These are phyloP conservation scores for Meda fulgida DNA, from an alignment of 2,797 vertebrate genomes.

Conservation along the genomic window DNA sequence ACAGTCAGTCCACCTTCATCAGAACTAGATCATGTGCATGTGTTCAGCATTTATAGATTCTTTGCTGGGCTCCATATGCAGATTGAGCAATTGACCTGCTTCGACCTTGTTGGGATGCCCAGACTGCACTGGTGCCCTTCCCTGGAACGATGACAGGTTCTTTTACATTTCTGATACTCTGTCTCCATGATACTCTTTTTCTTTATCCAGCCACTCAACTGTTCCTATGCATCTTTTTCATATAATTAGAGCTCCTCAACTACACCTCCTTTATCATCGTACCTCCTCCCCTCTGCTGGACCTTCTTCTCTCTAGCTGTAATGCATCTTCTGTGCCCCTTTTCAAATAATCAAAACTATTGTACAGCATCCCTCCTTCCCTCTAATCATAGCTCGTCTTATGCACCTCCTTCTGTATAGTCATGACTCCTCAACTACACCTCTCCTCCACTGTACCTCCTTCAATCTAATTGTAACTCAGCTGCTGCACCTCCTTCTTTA, in stretches of 20 bases:
- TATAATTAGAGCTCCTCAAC: not conserved
- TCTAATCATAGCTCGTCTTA: not conserved
- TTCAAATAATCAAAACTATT: not conserved
- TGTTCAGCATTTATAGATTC: constrained; percentile 38
- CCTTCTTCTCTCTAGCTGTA: not conserved
- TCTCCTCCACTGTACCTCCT: not conserved
- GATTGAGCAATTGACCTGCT: constrained; percentile 23
- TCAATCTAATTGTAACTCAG: not conserved
- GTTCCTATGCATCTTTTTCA: not conserved
- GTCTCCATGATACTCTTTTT: constrained; percentile 52
- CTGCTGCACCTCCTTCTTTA: not conserved
- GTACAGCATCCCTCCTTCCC: not conserved
- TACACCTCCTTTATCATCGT: not conserved
- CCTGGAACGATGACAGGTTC: constrained; percentile 26
- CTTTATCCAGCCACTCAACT: not conserved
- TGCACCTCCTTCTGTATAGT: not conserved
- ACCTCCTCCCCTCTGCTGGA: not conserved
- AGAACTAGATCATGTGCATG: constrained; percentile 19
- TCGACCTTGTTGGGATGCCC: constrained; percentile 25
- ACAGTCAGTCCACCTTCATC: constrained; percentile 15
- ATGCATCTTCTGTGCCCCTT: not conserved
- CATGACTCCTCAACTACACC: not conserved
- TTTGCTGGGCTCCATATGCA: constrained; percentile 2
- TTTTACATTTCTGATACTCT: not conserved
- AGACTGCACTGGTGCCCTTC: not conserved